Conservation (phyloP, 2,888 invertebrate species). For the Caenorhabditis afra region DNA sequence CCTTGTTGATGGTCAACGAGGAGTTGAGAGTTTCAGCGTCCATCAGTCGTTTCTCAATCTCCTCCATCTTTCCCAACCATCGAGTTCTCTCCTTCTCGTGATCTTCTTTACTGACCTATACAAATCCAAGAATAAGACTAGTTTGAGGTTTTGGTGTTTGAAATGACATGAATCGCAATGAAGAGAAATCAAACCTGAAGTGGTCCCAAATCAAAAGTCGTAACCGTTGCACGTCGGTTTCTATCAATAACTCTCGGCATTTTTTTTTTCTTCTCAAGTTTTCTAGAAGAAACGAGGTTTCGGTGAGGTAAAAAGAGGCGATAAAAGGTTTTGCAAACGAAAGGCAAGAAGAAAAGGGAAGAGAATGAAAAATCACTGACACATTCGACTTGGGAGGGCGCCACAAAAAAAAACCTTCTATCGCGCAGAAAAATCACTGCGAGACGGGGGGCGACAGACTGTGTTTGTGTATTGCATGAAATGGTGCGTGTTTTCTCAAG, state of each 20-base stretch:
- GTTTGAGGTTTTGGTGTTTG: background rate
- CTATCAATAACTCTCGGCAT: constrained; percentile 58
- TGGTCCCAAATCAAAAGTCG: constrained; percentile 49
- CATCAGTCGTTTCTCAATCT: constrained; percentile 72
- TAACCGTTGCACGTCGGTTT: constrained; percentile 59
- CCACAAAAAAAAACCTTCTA: constrained; percentile 36
- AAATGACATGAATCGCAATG: background rate
- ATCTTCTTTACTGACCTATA: constrained; percentile 76
- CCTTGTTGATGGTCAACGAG: constrained; percentile 76
- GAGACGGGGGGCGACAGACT: background rate
- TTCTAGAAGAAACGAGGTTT: no score
- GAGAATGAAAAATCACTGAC: constrained; percentile 7
- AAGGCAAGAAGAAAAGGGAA: constrained; percentile 4
- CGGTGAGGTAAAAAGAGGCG: no score
- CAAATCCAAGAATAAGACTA: background rate
- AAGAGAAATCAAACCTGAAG: constrained; percentile 36
- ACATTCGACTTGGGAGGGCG: constrained; percentile 22
- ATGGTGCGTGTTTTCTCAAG: constrained; percentile 42
- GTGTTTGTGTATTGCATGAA: constrained; percentile 17
- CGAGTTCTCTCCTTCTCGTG: constrained; percentile 76
- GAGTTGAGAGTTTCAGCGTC: constrained; percentile 74
- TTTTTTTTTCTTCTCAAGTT: no score
- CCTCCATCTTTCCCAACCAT: constrained; percentile 77
- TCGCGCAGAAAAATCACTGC: constrained; percentile 49
- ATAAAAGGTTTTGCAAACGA: background rate